phyloP scores from a whole-genome alignment of 1,140 invertebrate genomes.

The Stenopsyche tienmushanensis region DNA sequence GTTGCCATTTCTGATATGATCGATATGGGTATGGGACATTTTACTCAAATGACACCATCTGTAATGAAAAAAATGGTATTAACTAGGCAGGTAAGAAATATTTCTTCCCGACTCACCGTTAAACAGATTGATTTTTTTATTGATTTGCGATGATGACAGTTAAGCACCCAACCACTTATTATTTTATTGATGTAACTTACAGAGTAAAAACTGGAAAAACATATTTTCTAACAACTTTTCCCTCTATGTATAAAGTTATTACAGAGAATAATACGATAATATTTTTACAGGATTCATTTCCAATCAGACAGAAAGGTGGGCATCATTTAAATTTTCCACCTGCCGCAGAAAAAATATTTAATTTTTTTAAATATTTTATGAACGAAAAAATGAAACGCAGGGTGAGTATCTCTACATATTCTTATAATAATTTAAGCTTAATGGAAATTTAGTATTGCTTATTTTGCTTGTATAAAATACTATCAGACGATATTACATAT shows the following conservation, averaged over 20 bases:
- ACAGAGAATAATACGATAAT: background rate
- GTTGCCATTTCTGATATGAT: conserved; percentile 48
- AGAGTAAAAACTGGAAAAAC: too few relatives aligned
- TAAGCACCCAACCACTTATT: too few relatives aligned
- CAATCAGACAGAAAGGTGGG: conserved; percentile 48
- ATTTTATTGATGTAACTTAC: background rate
- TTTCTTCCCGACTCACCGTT: too few relatives aligned
- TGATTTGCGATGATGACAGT: too few relatives aligned
- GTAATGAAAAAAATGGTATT: conserved; percentile 53
- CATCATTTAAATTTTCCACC: conserved; percentile 52
- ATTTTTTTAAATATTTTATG: conserved; percentile 50
- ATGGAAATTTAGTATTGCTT: conserved; percentile 46
- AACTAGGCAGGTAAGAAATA: conserved; percentile 16
- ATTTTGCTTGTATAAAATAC: conserved; percentile 5
- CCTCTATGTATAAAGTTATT: too few relatives aligned
- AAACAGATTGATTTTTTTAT: too few relatives aligned
- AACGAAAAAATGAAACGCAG: conserved; percentile 14
- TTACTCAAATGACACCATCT: conserved; percentile 53
- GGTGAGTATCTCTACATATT: background rate
- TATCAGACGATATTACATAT: background rate
- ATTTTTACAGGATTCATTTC: conserved; percentile 44
- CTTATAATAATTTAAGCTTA: background rate
- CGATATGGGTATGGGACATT: conserved; percentile 48
- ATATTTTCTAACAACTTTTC: too few relatives aligned
- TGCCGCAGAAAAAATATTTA: conserved; percentile 51